phyloP scores from a whole-genome alignment of 2,113 vertebrate species.

The Serilophus lunatus region DNA sequence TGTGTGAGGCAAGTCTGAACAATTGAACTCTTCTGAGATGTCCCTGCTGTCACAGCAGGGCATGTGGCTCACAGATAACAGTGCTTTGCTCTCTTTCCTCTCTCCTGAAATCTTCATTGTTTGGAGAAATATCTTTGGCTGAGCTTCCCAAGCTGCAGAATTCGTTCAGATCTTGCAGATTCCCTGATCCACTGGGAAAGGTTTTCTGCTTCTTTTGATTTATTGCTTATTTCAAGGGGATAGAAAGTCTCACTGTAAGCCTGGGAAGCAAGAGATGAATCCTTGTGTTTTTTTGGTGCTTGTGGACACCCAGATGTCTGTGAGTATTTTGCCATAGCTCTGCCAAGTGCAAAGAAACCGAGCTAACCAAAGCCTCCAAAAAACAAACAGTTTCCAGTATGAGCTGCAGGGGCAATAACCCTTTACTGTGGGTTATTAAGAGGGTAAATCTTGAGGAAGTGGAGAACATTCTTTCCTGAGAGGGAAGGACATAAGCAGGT shows the following conservation, averaged over 20 bases:
- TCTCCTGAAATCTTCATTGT: neutral
- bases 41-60: neutral
- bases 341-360: neutral
- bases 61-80: neutral
- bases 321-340: neutral
- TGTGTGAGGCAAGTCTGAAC: neutral
- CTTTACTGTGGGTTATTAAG: neutral
- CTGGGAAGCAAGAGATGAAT: neutral
- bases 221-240: neutral
- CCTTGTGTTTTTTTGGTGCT: fast-evolving
- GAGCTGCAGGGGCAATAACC: neutral
- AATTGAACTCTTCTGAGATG: neutral
- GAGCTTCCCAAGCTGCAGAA: neutral
- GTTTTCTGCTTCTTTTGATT: neutral
- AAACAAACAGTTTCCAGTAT: neutral
- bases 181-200: neutral
- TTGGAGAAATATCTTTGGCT: neutral
- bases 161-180: neutral
- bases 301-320: neutral
- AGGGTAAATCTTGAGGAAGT: neutral
- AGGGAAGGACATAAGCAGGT: neutral
- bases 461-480: neutral
- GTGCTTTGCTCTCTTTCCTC: neutral
- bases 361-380: neutral
- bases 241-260: neutral